A percentile compares a stretch with the other conserved stretches of the same genome.
Evolutionary conservation across 2,113 vertebrate species (phyloP).

Genomic region (Chamaea fasciata): DNA sequence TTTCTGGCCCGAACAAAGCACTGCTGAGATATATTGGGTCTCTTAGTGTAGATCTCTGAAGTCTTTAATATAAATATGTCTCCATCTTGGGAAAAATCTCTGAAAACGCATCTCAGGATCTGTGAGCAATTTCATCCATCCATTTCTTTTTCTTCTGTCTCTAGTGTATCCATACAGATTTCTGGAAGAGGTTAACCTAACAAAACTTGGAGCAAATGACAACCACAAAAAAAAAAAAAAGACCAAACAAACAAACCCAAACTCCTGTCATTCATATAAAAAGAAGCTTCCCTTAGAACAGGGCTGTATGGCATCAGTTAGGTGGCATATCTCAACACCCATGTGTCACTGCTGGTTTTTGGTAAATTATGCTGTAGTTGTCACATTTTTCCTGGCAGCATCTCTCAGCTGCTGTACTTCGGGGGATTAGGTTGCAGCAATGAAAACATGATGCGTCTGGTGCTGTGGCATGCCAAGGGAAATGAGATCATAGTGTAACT

Average conservation of each 20-base stretch:
- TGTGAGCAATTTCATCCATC: neutral
- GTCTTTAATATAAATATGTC: neutral
- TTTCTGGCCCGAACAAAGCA: neutral
- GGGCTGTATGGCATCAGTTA: neutral
- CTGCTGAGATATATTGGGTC: neutral
- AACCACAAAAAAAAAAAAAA: neutral
- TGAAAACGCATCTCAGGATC: neutral
- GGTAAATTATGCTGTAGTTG: neutral
- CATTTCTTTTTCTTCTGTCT: neutral
- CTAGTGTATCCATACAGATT: neutral
- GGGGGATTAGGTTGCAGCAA: conserved; percentile 16
- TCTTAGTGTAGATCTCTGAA: neutral
- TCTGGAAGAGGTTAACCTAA: neutral
- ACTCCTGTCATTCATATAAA: neutral
- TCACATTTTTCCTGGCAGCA: conserved; percentile 45
- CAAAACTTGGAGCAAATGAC: neutral
- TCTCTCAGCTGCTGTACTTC: neutral
- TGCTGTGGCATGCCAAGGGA: conserved; percentile 26
- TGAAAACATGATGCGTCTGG: conserved; percentile 21
- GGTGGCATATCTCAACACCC: neutral
- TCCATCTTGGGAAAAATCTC: neutral
- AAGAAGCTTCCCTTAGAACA: neutral
- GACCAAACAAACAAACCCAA: fast-evolving
- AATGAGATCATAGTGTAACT: conserved; percentile 45
- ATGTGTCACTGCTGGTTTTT: neutral